A percentile compares a stretch with the other conserved stretches of the same genome.
Evolutionary conservation across 2,113 vertebrate species (phyloP).

Genomic region (Arenaria interpres): DNA sequence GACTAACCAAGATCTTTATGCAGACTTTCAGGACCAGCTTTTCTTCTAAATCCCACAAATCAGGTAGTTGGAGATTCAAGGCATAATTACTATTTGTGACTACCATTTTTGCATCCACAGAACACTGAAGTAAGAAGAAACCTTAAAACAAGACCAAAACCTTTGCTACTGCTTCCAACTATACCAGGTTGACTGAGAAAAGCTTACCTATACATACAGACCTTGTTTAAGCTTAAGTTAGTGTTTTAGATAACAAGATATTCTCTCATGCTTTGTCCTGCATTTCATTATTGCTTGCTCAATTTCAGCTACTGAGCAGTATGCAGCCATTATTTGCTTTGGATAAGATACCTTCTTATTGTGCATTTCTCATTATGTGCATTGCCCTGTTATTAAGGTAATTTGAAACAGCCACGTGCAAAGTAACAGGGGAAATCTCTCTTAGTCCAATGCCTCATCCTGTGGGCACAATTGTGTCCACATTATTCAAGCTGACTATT

Average conservation of each 20-base stretch:
- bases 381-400: constrained; percentile 32
- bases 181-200: background rate
- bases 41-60: background rate
- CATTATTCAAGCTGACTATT: background rate
- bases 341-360: background rate
- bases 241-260: background rate
- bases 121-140: background rate
- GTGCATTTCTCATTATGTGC: background rate
- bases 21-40: background rate
- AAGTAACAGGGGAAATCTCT: constrained; percentile 17
- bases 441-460: background rate
- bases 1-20: background rate
- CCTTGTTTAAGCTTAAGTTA: background rate
- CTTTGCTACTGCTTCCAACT: background rate
- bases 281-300: background rate
- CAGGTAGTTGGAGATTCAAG: background rate
- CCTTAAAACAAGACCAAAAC: background rate
- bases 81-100: background rate
- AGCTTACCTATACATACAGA: background rate
- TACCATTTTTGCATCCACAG: background rate
- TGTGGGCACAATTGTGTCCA: background rate
- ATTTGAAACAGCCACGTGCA: constrained; percentile 40
- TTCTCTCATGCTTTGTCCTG: background rate
- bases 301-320: background rate
- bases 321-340: background rate